Percentiles rank a stretch among this genome's conserved stretches.
Evolutionary conservation across 2,113 vertebrate species (phyloP).

Genomic region (Procavia capensis): DNA sequence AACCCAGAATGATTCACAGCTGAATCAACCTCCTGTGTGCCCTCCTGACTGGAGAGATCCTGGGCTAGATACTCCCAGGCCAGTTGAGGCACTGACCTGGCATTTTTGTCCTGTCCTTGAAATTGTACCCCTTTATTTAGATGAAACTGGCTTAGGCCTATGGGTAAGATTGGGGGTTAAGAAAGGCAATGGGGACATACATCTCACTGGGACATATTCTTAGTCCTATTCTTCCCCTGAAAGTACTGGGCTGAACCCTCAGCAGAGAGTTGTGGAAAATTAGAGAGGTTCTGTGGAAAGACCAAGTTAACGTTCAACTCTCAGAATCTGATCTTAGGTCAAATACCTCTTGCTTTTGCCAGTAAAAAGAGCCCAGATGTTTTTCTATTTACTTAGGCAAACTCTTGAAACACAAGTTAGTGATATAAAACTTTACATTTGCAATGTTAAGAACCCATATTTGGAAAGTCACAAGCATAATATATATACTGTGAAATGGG

Average conservation of each 20-base stretch:
- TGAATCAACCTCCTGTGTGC: background rate
- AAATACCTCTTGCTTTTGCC: conserved; percentile 81
- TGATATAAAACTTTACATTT: conserved; percentile 69
- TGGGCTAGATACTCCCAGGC: background rate
- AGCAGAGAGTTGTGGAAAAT: conserved; percentile 75
- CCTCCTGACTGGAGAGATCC: background rate
- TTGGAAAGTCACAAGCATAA: conserved; percentile 74
- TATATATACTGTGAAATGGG: conserved; percentile 75
- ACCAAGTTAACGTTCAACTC: conserved; percentile 66
- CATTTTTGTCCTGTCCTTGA: background rate
- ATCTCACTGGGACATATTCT: conserved; percentile 30
- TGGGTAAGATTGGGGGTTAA: background rate
- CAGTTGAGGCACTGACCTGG: background rate
- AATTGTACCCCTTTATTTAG: background rate
- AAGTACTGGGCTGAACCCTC: conserved; percentile 60
- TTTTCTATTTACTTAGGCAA: conserved; percentile 85
- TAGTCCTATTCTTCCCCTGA: background rate
- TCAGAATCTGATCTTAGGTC: conserved; percentile 81
- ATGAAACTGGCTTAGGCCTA: conserved; percentile 19
- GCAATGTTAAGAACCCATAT: conserved; percentile 72
- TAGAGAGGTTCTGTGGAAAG: conserved; percentile 67
- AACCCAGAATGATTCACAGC: background rate
- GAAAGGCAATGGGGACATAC: conserved; percentile 14
- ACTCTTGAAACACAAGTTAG: conserved; percentile 81
- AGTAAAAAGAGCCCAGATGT: conserved; percentile 87